Conservation (phyloP, 1,140 invertebrate genomes). For the Magallana gigas region DNA sequence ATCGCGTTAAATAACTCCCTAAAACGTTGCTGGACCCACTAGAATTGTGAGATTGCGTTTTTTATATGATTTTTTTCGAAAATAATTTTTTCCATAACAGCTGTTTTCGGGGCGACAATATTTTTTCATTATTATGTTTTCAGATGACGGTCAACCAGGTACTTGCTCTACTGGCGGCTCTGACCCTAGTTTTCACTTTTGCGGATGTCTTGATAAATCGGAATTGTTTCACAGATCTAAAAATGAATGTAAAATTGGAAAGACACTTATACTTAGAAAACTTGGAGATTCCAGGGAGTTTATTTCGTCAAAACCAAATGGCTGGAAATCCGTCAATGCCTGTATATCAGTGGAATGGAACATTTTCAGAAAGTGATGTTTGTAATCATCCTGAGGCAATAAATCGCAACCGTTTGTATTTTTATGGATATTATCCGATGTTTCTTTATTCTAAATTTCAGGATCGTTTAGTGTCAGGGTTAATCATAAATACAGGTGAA, state of each 20-base stretch:
- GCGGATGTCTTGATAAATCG: background rate
- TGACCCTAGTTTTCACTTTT: background rate
- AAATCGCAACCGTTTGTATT: background rate
- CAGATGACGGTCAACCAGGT: background rate
- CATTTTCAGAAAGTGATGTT: background rate
- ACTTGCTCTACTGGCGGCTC: background rate
- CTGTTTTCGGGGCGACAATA: too few species aligned
- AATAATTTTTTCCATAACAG: too few species aligned
- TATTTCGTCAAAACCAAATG: background rate
- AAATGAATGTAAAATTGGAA: background rate
- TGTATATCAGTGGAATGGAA: background rate
- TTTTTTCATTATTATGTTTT: background rate
- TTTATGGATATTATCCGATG: background rate
- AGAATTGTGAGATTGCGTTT: too few species aligned
- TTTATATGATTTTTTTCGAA: too few species aligned
- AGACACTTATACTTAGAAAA: background rate
- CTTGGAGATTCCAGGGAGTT: background rate
- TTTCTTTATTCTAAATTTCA: background rate
- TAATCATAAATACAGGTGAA: background rate
- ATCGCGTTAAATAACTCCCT: too few species aligned
- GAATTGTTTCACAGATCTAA: background rate
- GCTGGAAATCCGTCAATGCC: background rate
- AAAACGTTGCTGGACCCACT: too few species aligned
- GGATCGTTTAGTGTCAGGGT: background rate
- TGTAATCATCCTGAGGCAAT: background rate